Evolutionary conservation across 1,140 invertebrate species (phyloP), one percentile per base, ranked within the genome.

Genomic region (Anagrus nilaparvatae): DNA sequence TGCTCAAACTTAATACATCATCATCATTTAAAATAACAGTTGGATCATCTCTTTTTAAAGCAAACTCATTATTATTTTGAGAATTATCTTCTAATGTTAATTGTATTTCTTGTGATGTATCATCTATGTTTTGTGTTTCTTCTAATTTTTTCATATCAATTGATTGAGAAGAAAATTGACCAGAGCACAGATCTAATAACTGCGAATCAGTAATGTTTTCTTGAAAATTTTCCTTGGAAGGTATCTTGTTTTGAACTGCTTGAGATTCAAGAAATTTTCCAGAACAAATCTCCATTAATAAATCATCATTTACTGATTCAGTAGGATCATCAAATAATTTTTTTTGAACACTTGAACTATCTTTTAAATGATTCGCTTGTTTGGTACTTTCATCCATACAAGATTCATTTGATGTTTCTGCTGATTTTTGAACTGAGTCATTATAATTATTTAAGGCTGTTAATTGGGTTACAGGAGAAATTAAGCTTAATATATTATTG

Each of bases 281-380:
- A 0, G 73, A 75, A 53, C 69, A 75, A n/a, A 75, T 48, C 6
- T 58, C 61, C 9, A 73, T 48, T 9, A 75, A 46, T 32, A 76
- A 71, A 9, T 72, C 65, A 8, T 72, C 68, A 40, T 68, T 64
- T 0, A 68, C 56, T 25, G 48, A 38, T 5, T 51, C 53, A 18
- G 43, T 44, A 8, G 44, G 40, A 45, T 62, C 42, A 27, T 53
- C 46, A 40, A 71, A 68, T 17, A 68, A 44, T 38, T 69, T 63
- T 28, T 60, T 67, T 23, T 67, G 60, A 12, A 54, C 49, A 21
- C 58, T 52, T 38, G n/a, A 58, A 63, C 31, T 53, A 54, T 36
- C 47, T 51, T 45, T 38, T 53, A 28, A 43, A 43, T 33, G 47
- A 35, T 46, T 21, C 27, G 38, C 31, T 3, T 36, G 47, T 41